Evolutionary conservation across 1,140 invertebrate genomes (phyloP), one percentile per base, ranked within the genome.

Genomic region (Sitodiplosis mosellana): DNA sequence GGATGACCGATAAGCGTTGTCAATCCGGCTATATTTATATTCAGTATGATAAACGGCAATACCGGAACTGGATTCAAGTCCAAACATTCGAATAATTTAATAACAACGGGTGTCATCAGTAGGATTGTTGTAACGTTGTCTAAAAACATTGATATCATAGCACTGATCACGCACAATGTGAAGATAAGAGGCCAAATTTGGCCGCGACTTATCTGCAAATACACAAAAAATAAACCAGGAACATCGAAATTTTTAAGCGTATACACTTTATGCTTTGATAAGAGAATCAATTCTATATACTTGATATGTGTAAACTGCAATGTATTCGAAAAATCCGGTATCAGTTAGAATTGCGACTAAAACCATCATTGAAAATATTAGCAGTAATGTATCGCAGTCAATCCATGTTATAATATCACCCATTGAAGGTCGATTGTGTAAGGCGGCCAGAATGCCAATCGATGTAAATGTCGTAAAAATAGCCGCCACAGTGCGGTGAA

Each of bases 301-400:
- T 67, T 82, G 81, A 54, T 78, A 87, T 40, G 86, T 82, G 54
- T 79, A 67, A 2, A 89, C 80, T n/a, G 87, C 83, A 42, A 85
- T 63, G 58, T 80, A 90, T 64, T 91, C 87, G 58, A 91, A 91
- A 53, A 90, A 72, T 1, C 87, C 87, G 8, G 87, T 90, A 60
- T 91, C 86, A 3, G 83, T 81, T 8, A 92, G 68, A 42, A 91
- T 80, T 1, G 83, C 81, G 1, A 92, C 87, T 2, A 91, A 63
- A 6, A 87, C 75, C 88, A 92, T 92, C 88, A 92, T 92, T 14
- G 84, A 83, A 59, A 91, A 90, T 1, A 92, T 68, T 45, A 92
- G 61, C 22, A 86, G 66, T n/a, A 91, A 56, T 0, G 88, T 91
- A 56, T 92, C 88, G 46, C 86, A 72, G 54, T 91, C 87, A 27